phyloP scores from a whole-genome alignment of 2,797 vertebrate genomes.

The Vireo griseus region DNA sequence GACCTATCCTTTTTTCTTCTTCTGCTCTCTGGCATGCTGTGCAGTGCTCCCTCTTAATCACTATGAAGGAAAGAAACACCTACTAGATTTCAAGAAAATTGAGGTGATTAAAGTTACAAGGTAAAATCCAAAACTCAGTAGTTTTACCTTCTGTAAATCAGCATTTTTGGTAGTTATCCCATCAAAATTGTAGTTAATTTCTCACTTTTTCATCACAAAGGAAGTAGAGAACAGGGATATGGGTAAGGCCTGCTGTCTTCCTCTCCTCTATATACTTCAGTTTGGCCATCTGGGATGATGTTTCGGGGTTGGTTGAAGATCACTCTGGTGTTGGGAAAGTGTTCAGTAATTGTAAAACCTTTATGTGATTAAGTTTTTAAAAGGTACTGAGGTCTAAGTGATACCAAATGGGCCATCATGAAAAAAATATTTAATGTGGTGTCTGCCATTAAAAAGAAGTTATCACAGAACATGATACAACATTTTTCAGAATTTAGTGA shows the following conservation, averaged over 20 bases:
- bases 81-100: conserved; percentile 73
- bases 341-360: background rate
- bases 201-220: background rate
- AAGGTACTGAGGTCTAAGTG: background rate
- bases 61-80: conserved; percentile 77
- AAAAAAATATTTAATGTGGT: background rate
- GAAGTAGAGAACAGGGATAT: background rate
- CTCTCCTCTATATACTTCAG: background rate
- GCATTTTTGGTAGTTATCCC: background rate
- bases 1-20: conserved; percentile 63
- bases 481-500: background rate
- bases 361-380: background rate
- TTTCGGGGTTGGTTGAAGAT: background rate
- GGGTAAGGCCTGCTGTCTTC: background rate
- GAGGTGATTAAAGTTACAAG: conserved; percentile 75
- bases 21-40: conserved; percentile 64
- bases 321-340: background rate
- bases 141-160: conserved; percentile 2
- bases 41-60: conserved; percentile 65
- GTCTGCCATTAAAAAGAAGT: conserved; percentile 3
- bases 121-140: conserved; percentile 46
- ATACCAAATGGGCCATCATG: background rate
- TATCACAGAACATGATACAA: background rate
- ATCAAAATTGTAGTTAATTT: background rate
- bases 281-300: background rate